These are phyloP conservation scores for Drosophila acutilabella DNA, from an alignment of 2,888 invertebrate genomes.

Conservation along the genomic window DNA sequence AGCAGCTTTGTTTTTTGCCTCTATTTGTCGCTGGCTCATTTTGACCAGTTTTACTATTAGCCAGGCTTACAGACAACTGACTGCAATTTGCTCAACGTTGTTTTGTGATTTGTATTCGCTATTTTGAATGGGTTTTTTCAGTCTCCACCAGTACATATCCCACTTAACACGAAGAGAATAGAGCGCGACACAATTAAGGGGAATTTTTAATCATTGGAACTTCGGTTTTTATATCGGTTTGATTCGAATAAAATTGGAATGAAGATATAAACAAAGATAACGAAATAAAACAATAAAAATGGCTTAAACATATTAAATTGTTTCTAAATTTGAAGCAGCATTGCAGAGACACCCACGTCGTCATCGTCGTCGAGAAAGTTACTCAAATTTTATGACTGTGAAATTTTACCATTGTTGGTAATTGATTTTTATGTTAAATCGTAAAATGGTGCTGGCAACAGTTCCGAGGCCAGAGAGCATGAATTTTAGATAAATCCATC, in stretches of 20 bases:
- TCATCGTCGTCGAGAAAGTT: constrained; percentile 51
- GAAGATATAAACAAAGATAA: constrained; percentile 22
- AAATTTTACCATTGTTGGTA: constrained; percentile 79
- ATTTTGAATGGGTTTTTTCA: not conserved
- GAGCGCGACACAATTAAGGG: not conserved
- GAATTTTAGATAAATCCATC: constrained; percentile 76
- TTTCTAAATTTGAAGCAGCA: constrained; percentile 67
- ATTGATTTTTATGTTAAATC: constrained; percentile 80
- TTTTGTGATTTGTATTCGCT: constrained; percentile 30
- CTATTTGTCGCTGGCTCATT: constrained; percentile 36
- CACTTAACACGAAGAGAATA: too few species aligned
- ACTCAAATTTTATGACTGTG: constrained; percentile 69
- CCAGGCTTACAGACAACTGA: constrained; percentile 51
- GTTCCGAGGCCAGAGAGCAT: constrained; percentile 43
- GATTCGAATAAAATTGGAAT: not conserved
- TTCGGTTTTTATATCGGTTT: not conserved
- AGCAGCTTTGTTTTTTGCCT: constrained; percentile 11
- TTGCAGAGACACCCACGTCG: constrained; percentile 1
- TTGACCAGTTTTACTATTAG: constrained; percentile 43
- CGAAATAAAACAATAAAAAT: constrained; percentile 62
- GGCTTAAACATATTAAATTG: constrained; percentile 71
- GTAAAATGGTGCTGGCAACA: constrained; percentile 61
- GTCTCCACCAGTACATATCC: too few species aligned
- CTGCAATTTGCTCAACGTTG: constrained; percentile 55
- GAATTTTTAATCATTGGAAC: not conserved